Evolutionary conservation across 1,140 invertebrate species (phyloP), one percentile per base, ranked within the genome.

Genomic region (Diploscapter pachys): DNA sequence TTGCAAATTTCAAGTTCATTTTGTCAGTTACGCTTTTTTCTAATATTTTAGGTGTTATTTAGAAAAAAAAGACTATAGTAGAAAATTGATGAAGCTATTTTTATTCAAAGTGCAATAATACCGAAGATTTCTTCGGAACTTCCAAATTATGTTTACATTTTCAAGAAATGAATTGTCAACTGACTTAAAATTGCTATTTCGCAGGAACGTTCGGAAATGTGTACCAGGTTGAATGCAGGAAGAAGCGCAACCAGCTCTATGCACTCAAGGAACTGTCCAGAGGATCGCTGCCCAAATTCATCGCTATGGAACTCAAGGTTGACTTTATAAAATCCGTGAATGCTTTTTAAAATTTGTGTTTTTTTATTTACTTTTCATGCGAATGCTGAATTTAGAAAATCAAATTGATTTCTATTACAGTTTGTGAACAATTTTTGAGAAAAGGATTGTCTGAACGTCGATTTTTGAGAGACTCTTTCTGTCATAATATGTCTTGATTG

Each of bases 251-350:
- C 31, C 31, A 78, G 72, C 48, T 65, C 3, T 76, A 65, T 55
- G 75, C 75, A 9, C 61, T 76, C 62, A 76, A 76, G 56, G 75
- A 76, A 50, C 75, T 76, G 13, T 48, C 57, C 5, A 52, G 65
- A 51, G 55, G 13, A 13, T 77, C 72, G 13, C 3, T 65, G 54
- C 75, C 75, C 11, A 68, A 59, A 13, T 78, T 56, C 55, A 78
- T 76, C n/a, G 75, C 74, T 0, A 76, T 61, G 50, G 75, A 76
- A 51, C 54, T 76, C 62, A 61, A 56, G 73, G 81, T 82, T 31
- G 31, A 31, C 31, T 31, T 31, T 31, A 31, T 31, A 31, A 31
- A 31, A 31, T 31, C 31, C 31, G 31, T 31, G 31, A 31, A 31
- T 31, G 31, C 31, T 31, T 31, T 31, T 31, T 31, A 31, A 31